A percentile compares a stretch with the other conserved stretches of the same genome.
These are phyloP conservation scores for Papilio machaon DNA, from an alignment of 1,140 invertebrate genomes.

Conservation along the genomic window DNA sequence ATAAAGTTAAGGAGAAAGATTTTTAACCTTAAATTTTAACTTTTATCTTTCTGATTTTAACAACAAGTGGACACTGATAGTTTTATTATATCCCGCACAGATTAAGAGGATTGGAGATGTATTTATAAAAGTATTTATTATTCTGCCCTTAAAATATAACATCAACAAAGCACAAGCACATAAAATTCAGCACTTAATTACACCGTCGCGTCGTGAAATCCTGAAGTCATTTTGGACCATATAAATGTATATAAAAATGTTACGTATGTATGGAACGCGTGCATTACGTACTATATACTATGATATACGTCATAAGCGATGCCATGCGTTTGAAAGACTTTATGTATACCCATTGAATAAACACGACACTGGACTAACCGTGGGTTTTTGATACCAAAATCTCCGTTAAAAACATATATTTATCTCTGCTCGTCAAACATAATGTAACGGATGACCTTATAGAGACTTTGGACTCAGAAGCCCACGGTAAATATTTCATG, in stretches of 20 bases:
- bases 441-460: too few relatives aligned
- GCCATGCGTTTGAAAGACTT: background rate
- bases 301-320: background rate
- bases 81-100: background rate
- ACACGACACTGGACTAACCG: background rate
- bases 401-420: too few relatives aligned
- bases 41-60: too few relatives aligned
- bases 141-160: background rate
- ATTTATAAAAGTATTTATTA: background rate
- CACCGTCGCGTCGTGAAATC: background rate
- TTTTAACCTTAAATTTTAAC: too few relatives aligned
- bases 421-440: too few relatives aligned
- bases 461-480: background rate
- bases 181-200: background rate
- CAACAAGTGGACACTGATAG: too few relatives aligned
- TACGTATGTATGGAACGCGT: background rate
- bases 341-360: background rate
- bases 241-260: background rate
- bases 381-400: too few relatives aligned
- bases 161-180: slow-evolving; percentile 5
- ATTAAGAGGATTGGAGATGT: background rate
- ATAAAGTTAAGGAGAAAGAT: too few relatives aligned
- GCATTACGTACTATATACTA: background rate
- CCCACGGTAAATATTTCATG: background rate
- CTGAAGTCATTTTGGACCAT: background rate